Conservation (phyloP, 2,888 invertebrate genomes). For the Parthenolecanium corni region DNA sequence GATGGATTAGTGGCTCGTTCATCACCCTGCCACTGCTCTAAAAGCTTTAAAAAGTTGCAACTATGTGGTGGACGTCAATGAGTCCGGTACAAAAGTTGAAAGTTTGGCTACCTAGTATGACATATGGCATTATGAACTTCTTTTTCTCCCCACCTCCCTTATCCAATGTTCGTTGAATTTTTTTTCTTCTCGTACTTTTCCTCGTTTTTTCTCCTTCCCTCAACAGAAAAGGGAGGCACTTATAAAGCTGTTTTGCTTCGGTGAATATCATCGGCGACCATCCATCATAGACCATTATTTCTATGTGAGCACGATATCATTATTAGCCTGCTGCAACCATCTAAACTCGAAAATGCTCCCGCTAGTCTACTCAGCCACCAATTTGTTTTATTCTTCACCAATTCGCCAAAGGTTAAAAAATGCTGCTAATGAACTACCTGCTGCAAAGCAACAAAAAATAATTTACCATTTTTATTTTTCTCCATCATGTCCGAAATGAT, state of each 20-base stretch:
- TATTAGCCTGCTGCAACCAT: conserved; percentile 13
- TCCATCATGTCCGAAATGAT: too few species aligned
- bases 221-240: conserved; percentile 4
- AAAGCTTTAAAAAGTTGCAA: conserved; percentile 25
- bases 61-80: conserved; percentile 14
- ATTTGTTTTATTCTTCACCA: not conserved
- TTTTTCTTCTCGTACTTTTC: too few species aligned
- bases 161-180: too few species aligned
- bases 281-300: conserved; percentile 24
- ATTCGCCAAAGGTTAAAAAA: not conserved
- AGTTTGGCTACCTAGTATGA: conserved; percentile 11
- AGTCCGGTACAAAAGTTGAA: conserved; percentile 7
- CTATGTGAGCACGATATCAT: not conserved
- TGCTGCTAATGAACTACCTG: too few species aligned
- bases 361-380: not conserved
- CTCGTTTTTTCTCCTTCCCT: not conserved
- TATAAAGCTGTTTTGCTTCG: conserved; percentile 21
- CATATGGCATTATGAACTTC: conserved; percentile 24
- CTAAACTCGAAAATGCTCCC: conserved; percentile 12
- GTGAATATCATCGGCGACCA: conserved; percentile 14
- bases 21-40: conserved; percentile 13
- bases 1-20: conserved; percentile 21
- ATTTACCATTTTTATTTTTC: too few species aligned
- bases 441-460: too few species aligned
- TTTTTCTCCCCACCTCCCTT: not conserved